Evolutionary conservation across 2,888 invertebrate species (phyloP), one percentile per base, ranked within the genome.

Genomic region (Epistrophella euchroma): DNA sequence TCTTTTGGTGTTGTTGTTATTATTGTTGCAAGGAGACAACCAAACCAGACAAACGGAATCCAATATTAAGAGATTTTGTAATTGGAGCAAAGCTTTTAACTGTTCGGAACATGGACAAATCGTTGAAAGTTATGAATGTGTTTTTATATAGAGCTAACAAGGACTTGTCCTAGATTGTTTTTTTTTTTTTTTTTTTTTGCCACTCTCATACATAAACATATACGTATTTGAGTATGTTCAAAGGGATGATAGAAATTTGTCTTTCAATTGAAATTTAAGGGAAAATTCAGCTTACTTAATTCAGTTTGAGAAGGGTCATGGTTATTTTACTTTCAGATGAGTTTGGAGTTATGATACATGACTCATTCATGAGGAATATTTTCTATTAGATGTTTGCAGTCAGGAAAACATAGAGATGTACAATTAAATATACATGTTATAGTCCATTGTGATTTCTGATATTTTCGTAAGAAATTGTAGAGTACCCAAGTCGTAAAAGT

Each of bases 31-130:
- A 11, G 25, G 15, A 66, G 13, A 47, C 66, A 19, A 62, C n/a
- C 66, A 35, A 47, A 47, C n/a, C 15, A 43, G 28, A 64, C 17
- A 50, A 50, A 50, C 11, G 19, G 10, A 50, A 68, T 50, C 11
- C 19, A 68, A 47, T 37, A 52, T 13, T 28, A 22, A 45, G 4
- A 43, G 15, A 15, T 15, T 40, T 10, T 43, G 43, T 62, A 66
- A 45, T 47, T 47, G 50, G 52, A 68, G 50, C 52, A 19, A 52
- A 68, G 68, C 52, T 68, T 68, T 52, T 66, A 50, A 66, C 66
- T 32, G 40, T 17, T 64, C 17, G 25, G 45, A 64, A 64, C 66
- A 47, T 35, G 47, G 2, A 66, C 15, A 66, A 66, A 35, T 66
- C 32, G 28, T 47, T 19, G 64, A 28, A 64, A 40, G 35, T 66